A percentile compares a stretch with the other conserved stretches of the same genome.
Evolutionary conservation across 2,888 invertebrate genomes (phyloP).

Genomic region (Coleophora flavipennella): DNA sequence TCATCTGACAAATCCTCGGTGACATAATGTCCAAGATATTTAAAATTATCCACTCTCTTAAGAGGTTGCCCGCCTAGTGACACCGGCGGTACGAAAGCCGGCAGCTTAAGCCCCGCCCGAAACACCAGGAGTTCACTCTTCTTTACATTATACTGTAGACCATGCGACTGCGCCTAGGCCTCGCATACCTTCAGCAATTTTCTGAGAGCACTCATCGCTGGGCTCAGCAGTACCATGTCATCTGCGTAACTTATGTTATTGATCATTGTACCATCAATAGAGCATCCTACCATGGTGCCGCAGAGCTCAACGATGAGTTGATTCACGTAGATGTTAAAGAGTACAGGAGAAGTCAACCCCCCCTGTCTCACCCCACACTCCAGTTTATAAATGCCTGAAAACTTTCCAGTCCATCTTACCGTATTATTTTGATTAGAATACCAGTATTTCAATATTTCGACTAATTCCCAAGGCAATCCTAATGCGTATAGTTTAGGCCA

Average conservation of each 20-base stretch:
- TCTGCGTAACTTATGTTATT: neutral
- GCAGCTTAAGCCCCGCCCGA: neutral
- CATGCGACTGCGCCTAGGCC: conserved; percentile 1
- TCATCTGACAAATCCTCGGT: neutral
- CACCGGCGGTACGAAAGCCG: neutral
- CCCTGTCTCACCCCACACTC: conserved; percentile 11
- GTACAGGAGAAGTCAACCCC: conserved; percentile 1
- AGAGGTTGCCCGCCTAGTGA: neutral
- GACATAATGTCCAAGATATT: neutral
- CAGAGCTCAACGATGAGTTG: conserved; percentile 4
- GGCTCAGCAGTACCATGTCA: neutral
- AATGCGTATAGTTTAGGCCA: too few relatives aligned
- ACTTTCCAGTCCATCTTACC: conserved; percentile 3
- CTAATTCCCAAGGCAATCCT: neutral
- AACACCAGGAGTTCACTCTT: conserved; percentile 1
- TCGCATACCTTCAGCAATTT: neutral
- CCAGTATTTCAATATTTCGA: conserved; percentile 6
- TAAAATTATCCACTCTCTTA: neutral
- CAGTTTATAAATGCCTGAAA: conserved; percentile 4
- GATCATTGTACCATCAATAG: too few relatives aligned
- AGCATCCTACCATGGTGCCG: neutral
- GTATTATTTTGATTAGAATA: conserved; percentile 1
- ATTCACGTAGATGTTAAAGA: conserved; percentile 3
- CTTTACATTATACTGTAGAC: conserved; percentile 1
- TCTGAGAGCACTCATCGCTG: neutral